A percentile compares a stretch with the other conserved stretches of the same genome.
phyloP scores from a whole-genome alignment of 2,888 invertebrate species.

The Eremobia ochroleuca region DNA sequence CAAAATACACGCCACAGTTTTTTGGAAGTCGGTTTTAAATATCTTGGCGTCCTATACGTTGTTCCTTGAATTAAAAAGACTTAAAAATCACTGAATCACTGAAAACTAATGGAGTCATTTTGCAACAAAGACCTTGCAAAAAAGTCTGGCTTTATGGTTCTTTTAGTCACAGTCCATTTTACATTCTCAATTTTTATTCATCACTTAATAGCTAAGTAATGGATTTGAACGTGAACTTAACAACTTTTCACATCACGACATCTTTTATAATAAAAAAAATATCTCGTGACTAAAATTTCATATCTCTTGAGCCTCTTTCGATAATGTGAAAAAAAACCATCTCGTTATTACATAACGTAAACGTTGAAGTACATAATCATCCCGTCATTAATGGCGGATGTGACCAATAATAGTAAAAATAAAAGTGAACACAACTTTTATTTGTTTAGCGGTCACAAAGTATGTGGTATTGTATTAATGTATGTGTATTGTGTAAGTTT shows the following conservation, averaged over 20 bases:
- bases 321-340: conserved; percentile 64
- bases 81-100: not conserved
- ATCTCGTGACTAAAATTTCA: conserved; percentile 51
- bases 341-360: conserved; percentile 49
- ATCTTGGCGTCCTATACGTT: not conserved
- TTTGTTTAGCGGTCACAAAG: conserved; percentile 53
- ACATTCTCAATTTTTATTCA: conserved; percentile 16
- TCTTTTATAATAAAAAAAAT: conserved; percentile 33
- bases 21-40: not conserved
- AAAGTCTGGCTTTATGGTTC: not conserved
- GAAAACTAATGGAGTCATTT: not conserved
- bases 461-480: conserved; percentile 53
- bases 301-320: conserved; percentile 43
- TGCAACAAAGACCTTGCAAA: not conserved
- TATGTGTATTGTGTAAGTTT: conserved; percentile 44
- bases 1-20: not conserved
- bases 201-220: conserved; percentile 38
- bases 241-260: conserved; percentile 19
- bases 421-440: conserved; percentile 55
- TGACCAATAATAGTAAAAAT: conserved; percentile 58
- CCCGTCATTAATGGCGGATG: conserved; percentile 63
- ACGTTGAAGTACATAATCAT: conserved; percentile 51
- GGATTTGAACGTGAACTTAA: conserved; percentile 34
- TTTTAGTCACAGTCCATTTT: conserved; percentile 35
- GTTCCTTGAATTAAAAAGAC: not conserved